Conservation (phyloP, 2,113 vertebrate species). For the Plecturocebus donacophilus region DNA sequence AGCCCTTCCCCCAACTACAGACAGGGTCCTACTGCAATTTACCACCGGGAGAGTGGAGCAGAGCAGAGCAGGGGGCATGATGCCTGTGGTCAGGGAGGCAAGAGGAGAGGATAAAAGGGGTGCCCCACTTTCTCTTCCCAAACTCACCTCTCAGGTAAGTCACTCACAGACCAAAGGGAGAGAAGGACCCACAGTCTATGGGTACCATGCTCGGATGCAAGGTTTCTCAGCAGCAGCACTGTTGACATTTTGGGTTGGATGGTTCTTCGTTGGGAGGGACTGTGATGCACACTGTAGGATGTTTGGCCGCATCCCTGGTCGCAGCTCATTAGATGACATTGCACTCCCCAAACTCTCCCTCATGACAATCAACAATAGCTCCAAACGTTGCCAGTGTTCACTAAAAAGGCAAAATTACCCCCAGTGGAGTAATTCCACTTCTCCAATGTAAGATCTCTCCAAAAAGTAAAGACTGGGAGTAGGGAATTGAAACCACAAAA, state of each 20-base stretch:
- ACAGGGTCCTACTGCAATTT: fast-evolving
- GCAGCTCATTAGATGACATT: not conserved
- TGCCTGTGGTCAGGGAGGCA: too few relatives aligned
- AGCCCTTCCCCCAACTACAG: fast-evolving
- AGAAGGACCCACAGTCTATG: fast-evolving
- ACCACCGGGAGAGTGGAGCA: not conserved
- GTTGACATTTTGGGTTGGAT: fast-evolving
- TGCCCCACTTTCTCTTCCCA: fast-evolving
- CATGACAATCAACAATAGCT: fast-evolving
- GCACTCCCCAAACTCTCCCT: fast-evolving
- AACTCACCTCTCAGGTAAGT: not conserved
- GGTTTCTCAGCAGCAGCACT: fast-evolving
- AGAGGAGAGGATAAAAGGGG: not conserved
- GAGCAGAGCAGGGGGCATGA: not conserved
- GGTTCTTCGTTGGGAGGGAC: fast-evolving
- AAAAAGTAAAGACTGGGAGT: not conserved
- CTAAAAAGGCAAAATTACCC: too few relatives aligned
- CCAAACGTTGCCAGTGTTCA: not conserved
- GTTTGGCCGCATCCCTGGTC: not conserved
- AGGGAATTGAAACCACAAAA: not conserved
- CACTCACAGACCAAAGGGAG: not conserved
- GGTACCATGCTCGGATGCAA: fast-evolving
- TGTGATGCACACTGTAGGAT: not conserved
- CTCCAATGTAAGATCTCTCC: not conserved
- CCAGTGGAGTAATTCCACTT: not conserved